Conservation (phyloP, 2,888 invertebrate genomes). For the Platycheirus albimanus region DNA sequence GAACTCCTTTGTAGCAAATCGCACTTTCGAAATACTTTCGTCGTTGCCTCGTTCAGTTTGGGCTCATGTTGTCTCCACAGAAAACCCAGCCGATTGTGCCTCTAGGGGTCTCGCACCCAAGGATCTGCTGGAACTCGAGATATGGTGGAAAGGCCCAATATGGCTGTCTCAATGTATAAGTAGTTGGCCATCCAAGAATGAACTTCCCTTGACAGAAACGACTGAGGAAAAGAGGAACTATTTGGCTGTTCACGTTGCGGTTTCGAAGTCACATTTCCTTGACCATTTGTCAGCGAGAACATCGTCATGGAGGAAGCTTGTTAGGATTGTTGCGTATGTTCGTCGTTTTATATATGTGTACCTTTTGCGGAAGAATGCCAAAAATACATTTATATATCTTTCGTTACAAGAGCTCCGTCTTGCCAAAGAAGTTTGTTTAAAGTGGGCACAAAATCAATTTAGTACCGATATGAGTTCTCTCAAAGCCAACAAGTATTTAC, state of each 20-base stretch:
- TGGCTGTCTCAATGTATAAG: constrained; percentile 14
- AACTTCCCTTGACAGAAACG: constrained; percentile 3
- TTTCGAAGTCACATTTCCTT: neutral
- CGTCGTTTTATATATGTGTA: neutral
- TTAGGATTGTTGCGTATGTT: too few species aligned
- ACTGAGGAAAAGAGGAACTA: constrained; percentile 11
- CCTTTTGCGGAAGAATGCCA: neutral
- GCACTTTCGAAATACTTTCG: constrained; percentile 25
- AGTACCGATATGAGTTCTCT: neutral
- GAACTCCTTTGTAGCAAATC: constrained; percentile 27
- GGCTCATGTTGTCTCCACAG: neutral
- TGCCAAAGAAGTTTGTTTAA: constrained; percentile 5
- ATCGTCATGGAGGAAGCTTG: neutral
- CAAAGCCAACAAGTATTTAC: neutral
- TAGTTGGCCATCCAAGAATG: constrained; percentile 9
- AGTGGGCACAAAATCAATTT: neutral
- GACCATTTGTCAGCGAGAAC: neutral
- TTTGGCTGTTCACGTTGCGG: constrained; percentile 17
- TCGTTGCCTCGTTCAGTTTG: constrained; percentile 1
- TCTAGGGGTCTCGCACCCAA: constrained; percentile 21
- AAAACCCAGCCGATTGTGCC: constrained; percentile 30
- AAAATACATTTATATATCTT: neutral
- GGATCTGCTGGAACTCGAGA: too few species aligned
- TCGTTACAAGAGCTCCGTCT: constrained; percentile 1
- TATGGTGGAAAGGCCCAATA: too few species aligned